phyloP scores from a whole-genome alignment of 2,113 vertebrate species.

The Zeus faber region DNA sequence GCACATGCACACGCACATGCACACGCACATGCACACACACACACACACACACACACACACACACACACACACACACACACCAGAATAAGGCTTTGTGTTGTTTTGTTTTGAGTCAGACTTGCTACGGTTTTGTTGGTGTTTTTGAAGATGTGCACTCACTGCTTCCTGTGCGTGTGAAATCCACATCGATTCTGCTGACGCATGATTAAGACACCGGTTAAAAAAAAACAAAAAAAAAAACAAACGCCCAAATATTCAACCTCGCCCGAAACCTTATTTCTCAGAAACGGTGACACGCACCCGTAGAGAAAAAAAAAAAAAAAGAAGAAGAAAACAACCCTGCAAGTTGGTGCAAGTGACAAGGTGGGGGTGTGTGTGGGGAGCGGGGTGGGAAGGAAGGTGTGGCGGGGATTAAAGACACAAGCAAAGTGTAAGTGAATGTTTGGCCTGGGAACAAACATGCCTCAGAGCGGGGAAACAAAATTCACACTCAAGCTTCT shows the following conservation, averaged over 20 bases:
- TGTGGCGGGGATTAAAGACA: background rate
- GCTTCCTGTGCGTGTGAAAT: background rate
- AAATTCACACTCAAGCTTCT: background rate
- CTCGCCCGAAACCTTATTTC: constrained; percentile 20
- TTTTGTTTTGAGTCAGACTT: too few relatives aligned
- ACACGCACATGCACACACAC: constrained; percentile 2
- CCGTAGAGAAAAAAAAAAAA: too few relatives aligned
- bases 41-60: constrained; percentile 5
- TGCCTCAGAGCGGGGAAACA: background rate
- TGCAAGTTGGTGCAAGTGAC: constrained; percentile 69
- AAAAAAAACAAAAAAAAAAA: background rate
- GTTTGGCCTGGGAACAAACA: background rate
- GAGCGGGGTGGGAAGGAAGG: constrained; percentile 27
- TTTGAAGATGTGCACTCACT: background rate
- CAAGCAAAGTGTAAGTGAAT: background rate
- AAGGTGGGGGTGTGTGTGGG: constrained; percentile 36
- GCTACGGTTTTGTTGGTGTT: too few relatives aligned
- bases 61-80: too few relatives aligned
- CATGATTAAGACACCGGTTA: too few relatives aligned
- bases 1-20: background rate
- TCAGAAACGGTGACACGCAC: constrained; percentile 43
- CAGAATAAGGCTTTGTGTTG: too few relatives aligned
- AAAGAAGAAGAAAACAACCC: constrained; percentile 7
- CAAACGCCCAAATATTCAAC: background rate
- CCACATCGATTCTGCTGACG: too few relatives aligned